Conservation (phyloP, 2,113 vertebrate genomes). For the Xenotilapia flavipinnis region DNA sequence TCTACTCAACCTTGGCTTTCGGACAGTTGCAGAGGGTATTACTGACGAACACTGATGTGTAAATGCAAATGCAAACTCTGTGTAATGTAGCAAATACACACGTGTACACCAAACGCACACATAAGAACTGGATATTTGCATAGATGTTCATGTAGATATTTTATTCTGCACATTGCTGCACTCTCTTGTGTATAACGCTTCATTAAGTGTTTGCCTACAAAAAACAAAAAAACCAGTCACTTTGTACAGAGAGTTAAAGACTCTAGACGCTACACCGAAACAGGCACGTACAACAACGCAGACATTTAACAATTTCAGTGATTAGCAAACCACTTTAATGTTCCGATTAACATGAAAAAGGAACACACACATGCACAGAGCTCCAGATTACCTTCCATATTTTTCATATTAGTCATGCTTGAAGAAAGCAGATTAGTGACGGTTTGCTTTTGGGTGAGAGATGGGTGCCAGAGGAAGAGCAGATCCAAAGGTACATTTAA, state of each 20-base stretch:
- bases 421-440: constrained; percentile 33
- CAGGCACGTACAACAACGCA: neutral
- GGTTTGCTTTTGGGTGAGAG: constrained; percentile 17
- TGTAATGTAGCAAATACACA: neutral
- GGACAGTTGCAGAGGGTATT: neutral
- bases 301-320: neutral
- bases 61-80: constrained; percentile 35
- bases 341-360: neutral
- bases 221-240: neutral
- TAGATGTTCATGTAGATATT: neutral
- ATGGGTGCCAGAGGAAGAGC: neutral
- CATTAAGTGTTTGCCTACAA: neutral
- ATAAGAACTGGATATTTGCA: neutral
- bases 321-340: neutral
- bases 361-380: neutral
- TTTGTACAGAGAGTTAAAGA: neutral
- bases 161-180: neutral
- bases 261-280: neutral
- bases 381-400: constrained; percentile 45
- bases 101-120: neutral
- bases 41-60: constrained; percentile 15
- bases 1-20: constrained; percentile 9
- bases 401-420: constrained; percentile 61
- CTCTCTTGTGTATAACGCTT: neutral
- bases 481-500: neutral